Conservation (phyloP, 2,113 vertebrate species). For the Pygoscelis adeliae region DNA sequence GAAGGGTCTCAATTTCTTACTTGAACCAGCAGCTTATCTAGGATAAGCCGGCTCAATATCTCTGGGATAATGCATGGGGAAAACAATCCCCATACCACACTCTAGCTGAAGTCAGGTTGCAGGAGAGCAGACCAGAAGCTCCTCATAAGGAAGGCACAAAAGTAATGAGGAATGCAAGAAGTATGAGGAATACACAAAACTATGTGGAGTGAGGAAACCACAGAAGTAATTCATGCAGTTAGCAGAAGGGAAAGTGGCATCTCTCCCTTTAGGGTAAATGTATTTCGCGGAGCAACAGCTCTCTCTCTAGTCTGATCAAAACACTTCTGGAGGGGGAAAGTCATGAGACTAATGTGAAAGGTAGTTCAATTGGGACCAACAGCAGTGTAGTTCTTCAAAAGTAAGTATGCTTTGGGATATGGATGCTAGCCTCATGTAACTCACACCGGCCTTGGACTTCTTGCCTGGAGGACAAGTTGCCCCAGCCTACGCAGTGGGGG, state of each 20-base stretch:
- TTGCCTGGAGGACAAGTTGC: not conserved
- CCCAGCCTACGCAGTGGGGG: rapidly evolving
- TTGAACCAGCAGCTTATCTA: not conserved
- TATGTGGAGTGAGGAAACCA: not conserved
- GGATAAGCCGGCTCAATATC: not conserved
- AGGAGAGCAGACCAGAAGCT: not conserved
- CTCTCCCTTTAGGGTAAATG: not conserved
- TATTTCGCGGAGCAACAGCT: not conserved
- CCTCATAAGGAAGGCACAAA: not conserved
- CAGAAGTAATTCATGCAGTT: not conserved
- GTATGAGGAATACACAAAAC: not conserved
- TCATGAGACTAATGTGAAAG: not conserved
- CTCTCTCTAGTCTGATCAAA: not conserved
- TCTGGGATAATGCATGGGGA: not conserved
- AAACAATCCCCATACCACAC: not conserved
- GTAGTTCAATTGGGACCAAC: not conserved
- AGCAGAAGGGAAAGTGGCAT: not conserved
- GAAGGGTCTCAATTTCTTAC: not conserved
- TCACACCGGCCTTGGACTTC: not conserved
- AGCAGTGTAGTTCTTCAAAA: not conserved
- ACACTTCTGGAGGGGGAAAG: not conserved
- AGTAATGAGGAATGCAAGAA: not conserved
- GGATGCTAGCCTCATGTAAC: not conserved
- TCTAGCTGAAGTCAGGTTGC: not conserved
- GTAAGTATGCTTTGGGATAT: not conserved